A percentile compares a stretch with the other conserved stretches of the same genome.
Conservation (phyloP, 2,888 invertebrate genomes). For the Mylabris sibirica region DNA sequence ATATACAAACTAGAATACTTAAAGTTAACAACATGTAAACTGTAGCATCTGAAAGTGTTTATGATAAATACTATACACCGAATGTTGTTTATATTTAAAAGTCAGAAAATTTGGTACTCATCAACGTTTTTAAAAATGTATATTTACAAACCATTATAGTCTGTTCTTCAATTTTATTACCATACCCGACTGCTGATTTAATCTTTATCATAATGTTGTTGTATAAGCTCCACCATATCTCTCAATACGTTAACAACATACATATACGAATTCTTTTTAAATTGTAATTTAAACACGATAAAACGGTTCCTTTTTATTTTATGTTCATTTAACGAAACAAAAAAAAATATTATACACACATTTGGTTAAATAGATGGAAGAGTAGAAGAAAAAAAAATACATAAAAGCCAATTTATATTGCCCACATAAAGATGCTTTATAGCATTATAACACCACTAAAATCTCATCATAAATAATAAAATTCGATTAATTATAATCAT, state of each 20-base stretch:
- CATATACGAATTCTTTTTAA: too few species aligned
- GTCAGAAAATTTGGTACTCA: slow-evolving; percentile 58
- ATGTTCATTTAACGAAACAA: neutral
- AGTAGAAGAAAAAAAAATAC: neutral
- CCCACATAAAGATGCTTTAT: slow-evolving; percentile 37
- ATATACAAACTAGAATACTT: slow-evolving; percentile 59
- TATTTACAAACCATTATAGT: slow-evolving; percentile 56
- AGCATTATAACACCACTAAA: slow-evolving; percentile 38
- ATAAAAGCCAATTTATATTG: slow-evolving; percentile 28
- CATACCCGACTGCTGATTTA: slow-evolving; percentile 31
- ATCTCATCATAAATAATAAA: slow-evolving; percentile 37
- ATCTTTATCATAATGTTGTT: slow-evolving; percentile 26
- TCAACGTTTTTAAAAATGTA: slow-evolving; percentile 55
- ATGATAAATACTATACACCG: slow-evolving; percentile 52
- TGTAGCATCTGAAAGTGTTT: slow-evolving; percentile 56
- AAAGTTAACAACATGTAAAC: slow-evolving; percentile 57
- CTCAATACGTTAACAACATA: neutral
- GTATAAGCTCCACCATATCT: neutral
- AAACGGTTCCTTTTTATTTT: neutral
- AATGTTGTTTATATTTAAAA: slow-evolving; percentile 53
- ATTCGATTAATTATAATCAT: slow-evolving; percentile 31
- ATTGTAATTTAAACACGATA: too few species aligned
- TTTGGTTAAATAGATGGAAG: neutral
- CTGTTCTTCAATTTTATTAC: slow-evolving; percentile 53
- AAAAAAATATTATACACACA: neutral